Conservation (phyloP, 64 coral and sea anemone species). For the Platygyra sinensis region DNA sequence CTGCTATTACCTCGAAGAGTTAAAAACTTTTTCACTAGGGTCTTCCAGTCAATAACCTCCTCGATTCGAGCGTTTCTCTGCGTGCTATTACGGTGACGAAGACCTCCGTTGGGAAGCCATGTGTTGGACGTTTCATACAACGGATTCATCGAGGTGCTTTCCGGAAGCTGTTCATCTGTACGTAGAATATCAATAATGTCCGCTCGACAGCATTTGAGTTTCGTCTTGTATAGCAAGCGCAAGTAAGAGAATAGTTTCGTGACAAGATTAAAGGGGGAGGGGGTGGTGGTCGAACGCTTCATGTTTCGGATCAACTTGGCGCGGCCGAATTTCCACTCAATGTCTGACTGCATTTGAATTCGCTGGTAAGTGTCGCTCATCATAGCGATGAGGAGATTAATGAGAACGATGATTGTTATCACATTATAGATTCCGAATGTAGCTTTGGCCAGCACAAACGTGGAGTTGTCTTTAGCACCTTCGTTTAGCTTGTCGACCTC, state of each 20-base stretch:
- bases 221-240: conserved; percentile 62
- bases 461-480: background rate
- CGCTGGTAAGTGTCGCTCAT: conserved; percentile 99
- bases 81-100: conserved; percentile 8
- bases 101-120: conserved; percentile 37
- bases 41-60: conserved; percentile 65
- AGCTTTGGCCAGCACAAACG: conserved; percentile 60
- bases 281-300: conserved; percentile 94
- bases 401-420: conserved; percentile 94
- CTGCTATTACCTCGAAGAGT: background rate
- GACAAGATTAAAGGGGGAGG: conserved; percentile 85
- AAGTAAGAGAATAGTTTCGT: conserved; percentile 88
- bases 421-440: conserved; percentile 95
- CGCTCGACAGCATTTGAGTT: conserved; percentile 83
- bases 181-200: conserved; percentile 92
- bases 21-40: conserved; percentile 54
- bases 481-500: conserved; percentile 55
- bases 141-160: conserved; percentile 32
- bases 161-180: conserved; percentile 71
- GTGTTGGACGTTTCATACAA: conserved; percentile 31
- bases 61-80: conserved; percentile 42
- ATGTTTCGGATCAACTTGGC: conserved; percentile 98
- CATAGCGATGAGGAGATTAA: conserved; percentile 99
- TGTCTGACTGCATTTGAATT: conserved; percentile 94
- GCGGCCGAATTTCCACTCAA: conserved; percentile 98